A percentile compares a stretch with the other conserved stretches of the same genome.
phyloP scores from a whole-genome alignment of 2,888 invertebrate species.

The Resseliella maxima region DNA sequence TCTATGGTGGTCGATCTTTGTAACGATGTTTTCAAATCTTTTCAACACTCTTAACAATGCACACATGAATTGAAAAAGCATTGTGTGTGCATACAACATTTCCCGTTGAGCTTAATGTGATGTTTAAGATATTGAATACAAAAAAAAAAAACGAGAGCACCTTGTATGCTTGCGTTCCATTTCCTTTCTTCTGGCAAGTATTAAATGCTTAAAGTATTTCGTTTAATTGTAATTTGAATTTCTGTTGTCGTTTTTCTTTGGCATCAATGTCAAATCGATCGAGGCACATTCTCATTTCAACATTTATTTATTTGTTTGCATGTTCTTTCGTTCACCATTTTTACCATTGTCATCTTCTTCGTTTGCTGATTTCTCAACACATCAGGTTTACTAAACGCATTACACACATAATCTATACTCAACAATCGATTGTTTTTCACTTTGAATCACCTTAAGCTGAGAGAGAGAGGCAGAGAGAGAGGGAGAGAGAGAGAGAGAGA shows the following conservation, averaged over 20 bases:
- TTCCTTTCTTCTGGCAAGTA: neutral
- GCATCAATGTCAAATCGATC: too few relatives aligned
- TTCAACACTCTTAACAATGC: too few relatives aligned
- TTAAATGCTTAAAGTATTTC: slow-evolving; percentile 33
- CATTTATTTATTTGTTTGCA: neutral
- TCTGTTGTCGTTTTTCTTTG: neutral
- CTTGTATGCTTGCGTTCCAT: neutral
- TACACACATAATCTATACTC: slow-evolving; percentile 41
- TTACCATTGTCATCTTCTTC: neutral
- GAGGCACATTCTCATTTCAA: too few relatives aligned
- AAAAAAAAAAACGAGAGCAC: neutral
- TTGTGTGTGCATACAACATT: too few relatives aligned
- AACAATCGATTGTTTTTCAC: slow-evolving; percentile 42
- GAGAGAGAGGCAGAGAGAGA: too few relatives aligned
- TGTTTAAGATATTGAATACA: neutral
- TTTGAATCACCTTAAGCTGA: slow-evolving; percentile 15
- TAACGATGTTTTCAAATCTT: too few relatives aligned
- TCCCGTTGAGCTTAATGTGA: too few relatives aligned
- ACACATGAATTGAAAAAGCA: too few relatives aligned
- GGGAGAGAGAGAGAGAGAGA: too few relatives aligned
- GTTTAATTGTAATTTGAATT: slow-evolving; percentile 15
- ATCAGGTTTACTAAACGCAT: slow-evolving; percentile 31
- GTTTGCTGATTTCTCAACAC: slow-evolving; percentile 26
- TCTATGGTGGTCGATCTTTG: too few relatives aligned
- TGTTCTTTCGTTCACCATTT: neutral